Base-by-base conservation (phyloP, 1,140 invertebrate genomes). In the Drosophila kepulauana region DNA sequence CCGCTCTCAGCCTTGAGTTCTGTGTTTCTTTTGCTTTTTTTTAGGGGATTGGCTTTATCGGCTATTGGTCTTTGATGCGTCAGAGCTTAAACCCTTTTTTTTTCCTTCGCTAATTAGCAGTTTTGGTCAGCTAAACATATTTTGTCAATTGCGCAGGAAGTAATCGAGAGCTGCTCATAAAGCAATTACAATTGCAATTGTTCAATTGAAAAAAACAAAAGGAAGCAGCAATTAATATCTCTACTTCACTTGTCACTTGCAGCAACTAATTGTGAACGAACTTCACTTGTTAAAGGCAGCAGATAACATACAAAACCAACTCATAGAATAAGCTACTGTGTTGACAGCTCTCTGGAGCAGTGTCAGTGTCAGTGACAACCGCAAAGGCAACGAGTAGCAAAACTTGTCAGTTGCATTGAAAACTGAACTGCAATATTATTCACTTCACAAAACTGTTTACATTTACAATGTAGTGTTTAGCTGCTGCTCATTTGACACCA, bases 21-120 rank as follows among this genome's bases (percentile, higher is more conserved):
- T 33, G 35, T 10, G 10, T 38, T 38, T 38, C 35, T 30, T n/a
- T 10, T 7, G 4, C 25, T 13, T 48, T 41, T 25, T 51, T 54
- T 51, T 68, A 46, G 66, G 79, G 82, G 72, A 76, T 86, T 73
- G 82, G 69, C 84, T 84, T 69, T 77, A 88, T 88, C 84, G 84
- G 84, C 80, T 89, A 89, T 84, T 88, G 81, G 78, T 78, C 84
- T 88, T 88, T 88, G 84, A 88, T 88, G 84, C 84, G 84, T 88
- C 84, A 79, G 56, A 78, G 84, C 16, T 80, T 13, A 73, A 75
- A 85, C 84, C 85, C 74, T 84, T 79, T 30, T 84, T 88, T 25
- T 25, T 4, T 4, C 20, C 20, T 25, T 25, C 20, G 20, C 6
- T 38, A 84, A 88, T 89, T 81, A 89, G 84, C 74, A 51, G 52